Evolutionary conservation across 1,140 invertebrate genomes (phyloP), one percentile per base, ranked within the genome.

Genomic region (Melitaea cinxia): DNA sequence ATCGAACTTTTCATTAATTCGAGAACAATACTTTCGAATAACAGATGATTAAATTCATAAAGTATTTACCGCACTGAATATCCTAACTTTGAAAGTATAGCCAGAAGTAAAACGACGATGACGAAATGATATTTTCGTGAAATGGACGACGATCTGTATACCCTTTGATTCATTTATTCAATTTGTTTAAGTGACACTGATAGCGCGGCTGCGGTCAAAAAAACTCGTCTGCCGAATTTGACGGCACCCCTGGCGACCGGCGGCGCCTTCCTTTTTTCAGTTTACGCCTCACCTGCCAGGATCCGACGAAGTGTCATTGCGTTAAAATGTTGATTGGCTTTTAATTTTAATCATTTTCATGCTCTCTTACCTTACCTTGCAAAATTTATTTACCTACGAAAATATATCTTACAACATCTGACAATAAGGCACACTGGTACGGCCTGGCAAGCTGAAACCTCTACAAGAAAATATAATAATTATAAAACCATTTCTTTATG

Each of bases 151-250:
- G 47, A 47, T 33, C 50, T 28, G 49, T 75, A n/a, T n/a, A 68
- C 83, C 78, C 85, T 83, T 77, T 77, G 73, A 85, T 83, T 78
- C 80, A 73, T 79, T 83, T 82, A 83, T 86, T 91, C 90, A 91
- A 90, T 91, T 91, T 88, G 73, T 88, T 86, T 89, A 91, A 91
- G 88, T 91, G 90, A 90, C 90, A 91, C 86, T 84, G 88, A 91
- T 89, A 88, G 78, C 83, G 78, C 61, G 70, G 69, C 75, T 79
- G 80, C 77, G 82, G 79, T 82, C 71, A 70, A 83, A 86, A 87
- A 88, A 88, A 83, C 76, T 83, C 83, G 82, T 86, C 83, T 84
- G 80, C 82, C 77, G 78, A 85, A 87, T 82, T 83, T 83, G 83
- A 82, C 80, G 75, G 66, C 73, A 72, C 82, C 84, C 82, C 76